Evolutionary conservation across 2,797 vertebrate genomes (phyloP).

Genomic region (Pagetopsis macropterus): DNA sequence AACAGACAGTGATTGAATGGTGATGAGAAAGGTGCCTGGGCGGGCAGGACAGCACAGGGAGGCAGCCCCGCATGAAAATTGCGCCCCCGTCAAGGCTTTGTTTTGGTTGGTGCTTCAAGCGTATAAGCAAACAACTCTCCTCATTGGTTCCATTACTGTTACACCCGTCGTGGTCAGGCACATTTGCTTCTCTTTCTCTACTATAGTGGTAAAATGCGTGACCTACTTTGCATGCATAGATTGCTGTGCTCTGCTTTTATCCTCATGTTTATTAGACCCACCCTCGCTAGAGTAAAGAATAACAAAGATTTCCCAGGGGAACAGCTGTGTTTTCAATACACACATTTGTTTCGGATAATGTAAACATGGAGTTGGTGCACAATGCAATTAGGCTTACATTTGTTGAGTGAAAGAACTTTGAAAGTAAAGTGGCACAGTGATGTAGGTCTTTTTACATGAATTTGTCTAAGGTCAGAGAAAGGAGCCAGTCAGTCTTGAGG

Average conservation of each 20-base stretch:
- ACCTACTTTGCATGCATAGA: conserved; percentile 75
- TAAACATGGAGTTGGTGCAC: conserved; percentile 32
- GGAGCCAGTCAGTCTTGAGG: conserved; percentile 48
- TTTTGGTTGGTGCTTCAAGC: conserved; percentile 73
- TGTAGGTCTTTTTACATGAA: conserved; percentile 8
- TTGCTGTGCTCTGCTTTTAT: conserved; percentile 55
- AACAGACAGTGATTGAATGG: conserved; percentile 87
- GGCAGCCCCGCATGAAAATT: conserved; percentile 72
- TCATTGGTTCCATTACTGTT: conserved; percentile 73
- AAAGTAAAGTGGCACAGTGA: neutral
- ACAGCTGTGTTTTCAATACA: conserved; percentile 64
- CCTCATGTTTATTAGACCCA: conserved; percentile 54
- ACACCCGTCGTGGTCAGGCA: conserved; percentile 56
- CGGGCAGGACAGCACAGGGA: conserved; percentile 60
- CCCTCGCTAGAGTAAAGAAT: conserved; percentile 44
- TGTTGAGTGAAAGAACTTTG: conserved; percentile 5
- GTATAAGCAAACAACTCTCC: conserved; percentile 78
- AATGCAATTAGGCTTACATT: conserved; percentile 16
- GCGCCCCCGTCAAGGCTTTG: conserved; percentile 67
- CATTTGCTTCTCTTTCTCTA: conserved; percentile 60
- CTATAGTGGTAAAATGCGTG: conserved; percentile 66
- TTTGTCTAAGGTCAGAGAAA: conserved; percentile 16
- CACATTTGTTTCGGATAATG: conserved; percentile 46
- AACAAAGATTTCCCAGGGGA: conserved; percentile 57
- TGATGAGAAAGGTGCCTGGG: conserved; percentile 80